phyloP scores from a whole-genome alignment of 2,113 vertebrate species.

The Platysternon megacephalum region DNA sequence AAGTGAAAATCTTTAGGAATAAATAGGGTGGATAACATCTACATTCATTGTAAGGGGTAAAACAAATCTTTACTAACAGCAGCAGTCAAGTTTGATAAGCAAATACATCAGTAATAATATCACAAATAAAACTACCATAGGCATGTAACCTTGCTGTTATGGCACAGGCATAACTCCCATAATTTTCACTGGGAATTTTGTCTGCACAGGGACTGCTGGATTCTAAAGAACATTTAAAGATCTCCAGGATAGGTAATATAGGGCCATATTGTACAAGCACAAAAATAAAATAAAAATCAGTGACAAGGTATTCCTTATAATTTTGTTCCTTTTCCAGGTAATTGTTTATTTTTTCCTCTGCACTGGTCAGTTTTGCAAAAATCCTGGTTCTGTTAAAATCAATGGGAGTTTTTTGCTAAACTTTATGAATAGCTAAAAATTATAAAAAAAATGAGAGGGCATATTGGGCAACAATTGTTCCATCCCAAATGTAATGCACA shows the following conservation, averaged over 20 bases:
- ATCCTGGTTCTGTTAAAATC: neutral
- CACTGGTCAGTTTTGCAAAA: neutral
- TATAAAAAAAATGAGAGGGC: neutral
- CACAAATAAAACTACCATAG: neutral
- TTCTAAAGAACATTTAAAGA: neutral
- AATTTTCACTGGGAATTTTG: neutral
- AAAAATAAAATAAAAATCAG: neutral
- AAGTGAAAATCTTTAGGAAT: conserved; percentile 65
- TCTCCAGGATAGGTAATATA: neutral
- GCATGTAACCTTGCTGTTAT: conserved; percentile 4
- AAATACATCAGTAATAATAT: neutral
- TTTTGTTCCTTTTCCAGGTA: neutral
- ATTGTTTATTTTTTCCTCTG: neutral
- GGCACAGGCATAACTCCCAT: neutral
- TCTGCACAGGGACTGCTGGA: neutral
- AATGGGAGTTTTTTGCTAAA: neutral
- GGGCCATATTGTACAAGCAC: neutral
- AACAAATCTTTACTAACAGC: conserved; percentile 45
- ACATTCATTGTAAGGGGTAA: conserved; percentile 29
- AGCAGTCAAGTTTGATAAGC: conserved; percentile 19
- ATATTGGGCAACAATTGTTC: conserved; percentile 13
- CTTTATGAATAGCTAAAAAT: neutral
- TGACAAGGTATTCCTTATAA: neutral
- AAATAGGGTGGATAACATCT: conserved; percentile 47
- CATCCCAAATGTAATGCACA: neutral